Base-by-base conservation (phyloP, 30 jellyfish, hydroid and myxozoan genomes). In the Hydractinia echinata region DNA sequence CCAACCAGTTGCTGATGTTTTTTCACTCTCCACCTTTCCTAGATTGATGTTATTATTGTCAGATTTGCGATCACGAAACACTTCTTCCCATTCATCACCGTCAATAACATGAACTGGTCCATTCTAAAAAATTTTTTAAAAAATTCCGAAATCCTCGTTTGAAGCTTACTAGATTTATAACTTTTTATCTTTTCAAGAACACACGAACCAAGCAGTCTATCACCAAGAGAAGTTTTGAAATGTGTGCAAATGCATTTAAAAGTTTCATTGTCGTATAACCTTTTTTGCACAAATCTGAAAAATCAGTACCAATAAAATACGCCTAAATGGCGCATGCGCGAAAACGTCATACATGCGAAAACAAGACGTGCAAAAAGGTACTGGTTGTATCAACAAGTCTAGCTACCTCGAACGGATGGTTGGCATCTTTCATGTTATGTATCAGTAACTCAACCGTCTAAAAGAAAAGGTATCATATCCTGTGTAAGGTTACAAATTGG, bases 381-480 rank as follows among this genome's bases (percentile, higher is more conserved):
- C 15, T 58, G 69, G 2, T 58, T 58, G 19, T 58, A 11, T 16
- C 18, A 58, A 11, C 15, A 58, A 58, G 19, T 58, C 15, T 58
- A 69, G 90, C 4, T 76, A 88, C 96, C 76, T 83, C 74, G 18
- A 70, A 69, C 20, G 91, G 93, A 68, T 88, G 88, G 66, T 78
- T 81, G 44, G 96, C 73, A 58, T 88, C 96, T 76, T 88, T 88
- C 93, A 88, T 88, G 82, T 88, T 82, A 61, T 44, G 67, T 3
- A 88, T 73, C 4, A 88, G 86, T n/a, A 69, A 73, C 51, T 70
- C 76, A 58, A 88, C 79, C 5, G 96, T 84, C 96, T 88, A 55
- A 18, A 80, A 58, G 55, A 20, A 62, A 84, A 21, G 18, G 49
- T 10, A 7, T 56, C 21, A 4, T 13, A 53, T 49, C 3, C 50